Evolutionary conservation across 2,113 vertebrate species (phyloP).

Genomic region (Limnothrissa miodon): DNA sequence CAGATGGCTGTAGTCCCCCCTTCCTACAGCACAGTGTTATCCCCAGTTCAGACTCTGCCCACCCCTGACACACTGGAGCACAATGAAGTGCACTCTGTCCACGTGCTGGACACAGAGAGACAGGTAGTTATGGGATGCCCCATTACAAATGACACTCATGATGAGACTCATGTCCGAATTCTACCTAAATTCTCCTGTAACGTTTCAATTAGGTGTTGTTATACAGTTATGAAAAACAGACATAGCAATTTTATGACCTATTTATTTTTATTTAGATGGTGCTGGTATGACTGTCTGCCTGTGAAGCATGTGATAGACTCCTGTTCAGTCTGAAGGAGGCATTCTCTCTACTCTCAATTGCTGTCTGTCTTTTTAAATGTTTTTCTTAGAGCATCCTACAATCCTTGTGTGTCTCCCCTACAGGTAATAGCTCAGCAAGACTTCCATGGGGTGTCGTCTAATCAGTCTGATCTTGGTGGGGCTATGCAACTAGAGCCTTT

Average conservation of each 20-base stretch:
- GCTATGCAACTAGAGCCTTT: neutral
- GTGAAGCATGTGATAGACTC: neutral
- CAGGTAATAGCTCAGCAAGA: neutral
- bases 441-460: neutral
- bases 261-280: neutral
- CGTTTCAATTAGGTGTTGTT: neutral
- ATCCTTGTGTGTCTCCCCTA: neutral
- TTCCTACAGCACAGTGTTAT: conserved; percentile 76
- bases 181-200: neutral
- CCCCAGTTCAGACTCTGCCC: conserved; percentile 59
- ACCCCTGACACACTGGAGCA: conserved; percentile 46
- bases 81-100: conserved; percentile 42
- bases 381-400: neutral
- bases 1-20: conserved; percentile 77
- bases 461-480: neutral
- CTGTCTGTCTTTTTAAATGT: neutral
- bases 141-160: too few species aligned
- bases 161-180: too few species aligned
- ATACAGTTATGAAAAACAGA: neutral
- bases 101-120: conserved; percentile 48
- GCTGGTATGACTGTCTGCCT: neutral
- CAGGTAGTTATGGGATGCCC: conserved; percentile 31
- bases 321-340: too few species aligned
- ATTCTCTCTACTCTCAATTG: too few species aligned
- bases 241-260: too few species aligned